These are phyloP conservation scores for Agonopterix alstromeriana DNA, from an alignment of 2,888 invertebrate species.

Conservation along the genomic window DNA sequence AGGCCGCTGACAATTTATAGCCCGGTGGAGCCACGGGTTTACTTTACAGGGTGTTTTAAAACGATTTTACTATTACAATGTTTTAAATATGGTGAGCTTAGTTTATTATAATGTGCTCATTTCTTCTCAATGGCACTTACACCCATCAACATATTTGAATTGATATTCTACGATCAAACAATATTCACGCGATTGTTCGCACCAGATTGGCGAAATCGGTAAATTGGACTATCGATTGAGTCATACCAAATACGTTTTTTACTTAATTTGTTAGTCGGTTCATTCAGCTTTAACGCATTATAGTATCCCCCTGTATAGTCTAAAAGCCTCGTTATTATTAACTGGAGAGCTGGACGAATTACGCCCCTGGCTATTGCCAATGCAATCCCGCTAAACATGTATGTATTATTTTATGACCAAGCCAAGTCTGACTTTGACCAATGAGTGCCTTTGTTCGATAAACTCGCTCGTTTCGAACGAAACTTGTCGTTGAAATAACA, in stretches of 20 bases:
- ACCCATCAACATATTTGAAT: too few species aligned
- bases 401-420: slow-evolving; percentile 23
- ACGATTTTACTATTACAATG: not conserved
- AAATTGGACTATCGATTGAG: too few species aligned
- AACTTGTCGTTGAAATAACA: not conserved
- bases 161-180: too few species aligned
- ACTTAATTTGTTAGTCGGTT: too few species aligned
- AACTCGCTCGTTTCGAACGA: slow-evolving; percentile 2
- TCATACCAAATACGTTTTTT: too few species aligned
- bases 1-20: slow-evolving; percentile 71
- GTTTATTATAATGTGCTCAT: not conserved
- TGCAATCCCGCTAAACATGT: slow-evolving; percentile 47
- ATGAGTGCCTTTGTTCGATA: slow-evolving; percentile 10
- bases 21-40: slow-evolving; percentile 42
- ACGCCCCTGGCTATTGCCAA: slow-evolving; percentile 57
- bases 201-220: too few species aligned
- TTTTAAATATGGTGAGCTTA: not conserved
- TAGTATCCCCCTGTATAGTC: too few species aligned
- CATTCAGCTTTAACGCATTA: too few species aligned
- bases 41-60: not conserved
- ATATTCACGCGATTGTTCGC: too few species aligned
- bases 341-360: slow-evolving; percentile 37
- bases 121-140: too few species aligned
- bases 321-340: slow-evolving; percentile 52
- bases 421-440: slow-evolving; percentile 7